Evolutionary conservation across 2,113 vertebrate genomes (phyloP).

Genomic region (Solenodon paradoxus): DNA sequence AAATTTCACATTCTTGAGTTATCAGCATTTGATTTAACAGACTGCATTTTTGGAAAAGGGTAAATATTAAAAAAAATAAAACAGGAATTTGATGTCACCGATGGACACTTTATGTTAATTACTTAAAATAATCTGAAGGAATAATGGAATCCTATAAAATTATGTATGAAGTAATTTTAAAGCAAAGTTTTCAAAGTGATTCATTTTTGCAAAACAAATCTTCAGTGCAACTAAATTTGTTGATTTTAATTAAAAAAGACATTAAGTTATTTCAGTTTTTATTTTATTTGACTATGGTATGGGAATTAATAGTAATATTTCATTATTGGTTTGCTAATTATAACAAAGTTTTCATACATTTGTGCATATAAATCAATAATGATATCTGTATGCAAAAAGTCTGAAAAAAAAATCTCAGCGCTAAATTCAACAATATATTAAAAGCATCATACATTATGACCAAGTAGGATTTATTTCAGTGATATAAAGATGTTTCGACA

Average conservation of each 20-base stretch:
- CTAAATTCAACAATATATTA: too few species aligned
- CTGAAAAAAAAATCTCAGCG: too few species aligned
- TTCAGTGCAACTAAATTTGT: slow-evolving; percentile 26
- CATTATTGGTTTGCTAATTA: neutral
- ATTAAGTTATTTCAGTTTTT: slow-evolving; percentile 51
- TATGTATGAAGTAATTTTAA: slow-evolving; percentile 26
- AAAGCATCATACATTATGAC: too few species aligned
- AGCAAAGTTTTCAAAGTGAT: slow-evolving; percentile 2
- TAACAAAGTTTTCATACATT: neutral
- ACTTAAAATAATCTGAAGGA: neutral
- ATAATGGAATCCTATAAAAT: neutral
- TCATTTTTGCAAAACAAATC: neutral
- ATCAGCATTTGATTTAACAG: neutral
- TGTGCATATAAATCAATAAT: too few species aligned
- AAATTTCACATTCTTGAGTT: slow-evolving; percentile 56
- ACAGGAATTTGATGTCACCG: neutral
- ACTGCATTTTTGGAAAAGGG: slow-evolving; percentile 20
- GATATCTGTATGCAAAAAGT: too few species aligned
- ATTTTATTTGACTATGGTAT: neutral
- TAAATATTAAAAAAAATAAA: too few species aligned
- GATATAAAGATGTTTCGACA: too few species aligned
- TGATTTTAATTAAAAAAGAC: slow-evolving; percentile 54
- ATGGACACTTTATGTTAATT: neutral
- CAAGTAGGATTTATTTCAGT: too few species aligned
- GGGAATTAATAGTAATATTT: neutral